These are phyloP conservation scores for Cynopterus sphinx DNA, from an alignment of 2,797 vertebrate genomes.

Conservation along the genomic window DNA sequence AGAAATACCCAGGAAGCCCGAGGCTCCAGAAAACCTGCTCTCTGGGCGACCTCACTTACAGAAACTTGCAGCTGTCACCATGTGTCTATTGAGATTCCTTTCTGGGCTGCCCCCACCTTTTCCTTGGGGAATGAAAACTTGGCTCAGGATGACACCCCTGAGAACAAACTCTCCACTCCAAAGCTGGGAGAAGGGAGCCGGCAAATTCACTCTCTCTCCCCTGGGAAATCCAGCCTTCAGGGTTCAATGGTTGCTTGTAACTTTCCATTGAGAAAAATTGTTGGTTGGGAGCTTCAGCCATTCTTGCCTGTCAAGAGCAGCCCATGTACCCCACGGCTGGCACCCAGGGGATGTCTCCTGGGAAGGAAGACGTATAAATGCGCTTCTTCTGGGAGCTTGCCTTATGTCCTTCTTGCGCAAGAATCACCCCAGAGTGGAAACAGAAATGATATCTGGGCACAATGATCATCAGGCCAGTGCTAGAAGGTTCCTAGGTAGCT, in stretches of 20 bases:
- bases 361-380: background rate
- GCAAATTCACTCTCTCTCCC: background rate
- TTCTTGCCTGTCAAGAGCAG: background rate
- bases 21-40: background rate
- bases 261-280: conserved; percentile 29
- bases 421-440: background rate
- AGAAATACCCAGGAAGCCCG: background rate
- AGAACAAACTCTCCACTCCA: background rate
- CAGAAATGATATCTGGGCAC: background rate
- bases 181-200: background rate
- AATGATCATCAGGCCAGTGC: background rate
- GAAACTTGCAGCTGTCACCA: background rate
- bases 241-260: background rate
- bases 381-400: background rate
- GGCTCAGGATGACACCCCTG: background rate
- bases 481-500: background rate
- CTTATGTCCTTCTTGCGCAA: background rate
- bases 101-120: background rate
- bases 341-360: background rate
- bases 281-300: background rate
- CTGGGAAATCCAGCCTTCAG: background rate
- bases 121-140: background rate
- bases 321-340: background rate
- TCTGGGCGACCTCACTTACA: background rate
- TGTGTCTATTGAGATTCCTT: background rate